Base-by-base conservation (phyloP, 2,113 vertebrate genomes). In the Megaceryle torquata region DNA sequence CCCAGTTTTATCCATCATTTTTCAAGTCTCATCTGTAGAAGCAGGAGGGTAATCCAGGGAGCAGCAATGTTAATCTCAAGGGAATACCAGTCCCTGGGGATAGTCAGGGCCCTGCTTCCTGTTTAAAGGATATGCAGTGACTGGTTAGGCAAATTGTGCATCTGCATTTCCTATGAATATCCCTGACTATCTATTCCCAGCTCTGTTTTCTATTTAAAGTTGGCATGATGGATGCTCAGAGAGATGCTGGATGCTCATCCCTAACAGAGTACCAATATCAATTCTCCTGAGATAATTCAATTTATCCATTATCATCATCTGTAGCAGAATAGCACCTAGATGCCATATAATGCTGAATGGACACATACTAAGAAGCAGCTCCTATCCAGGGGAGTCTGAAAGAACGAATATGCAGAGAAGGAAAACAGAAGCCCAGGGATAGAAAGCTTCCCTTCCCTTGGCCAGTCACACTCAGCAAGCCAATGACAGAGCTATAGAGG, bases 1-100 rank as follows among this genome's bases (percentile, higher is more conserved):
- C 88, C 89, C 86, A 64, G 51, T 82, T 95, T 97, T 86, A 95
- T 81, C 92, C 78, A 83, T 89, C 1, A 26, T 85, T 93, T 97
- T 96, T 86, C 83, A 87, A 86, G 69, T 76, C 68, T 68, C 26
- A 57, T 67, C 93, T 96, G 86, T 93, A 87, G 87, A 96, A 98
- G 79, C 39, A 89, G 54, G 33, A 69, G 53, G 20, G 11, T 60
- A 82, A 88, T 53, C 46, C 82, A 81, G 77, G 25, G 29, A 91
- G 79, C 63, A 91, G 64, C 46, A 25, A 29, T 6, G 21, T 48
- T 80, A 89, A 81, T 86, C 64, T 71, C 79, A 75, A 82, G 56
- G 46, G 82, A 83, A 53, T 20, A 57, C 79, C 67, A 80, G 0
- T 76, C 93, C 85, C 82, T 44, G n/a, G 37, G 46, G 72, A 88